phyloP scores from a whole-genome alignment of 2,888 invertebrate species.

The Eurytoma adleriae region DNA sequence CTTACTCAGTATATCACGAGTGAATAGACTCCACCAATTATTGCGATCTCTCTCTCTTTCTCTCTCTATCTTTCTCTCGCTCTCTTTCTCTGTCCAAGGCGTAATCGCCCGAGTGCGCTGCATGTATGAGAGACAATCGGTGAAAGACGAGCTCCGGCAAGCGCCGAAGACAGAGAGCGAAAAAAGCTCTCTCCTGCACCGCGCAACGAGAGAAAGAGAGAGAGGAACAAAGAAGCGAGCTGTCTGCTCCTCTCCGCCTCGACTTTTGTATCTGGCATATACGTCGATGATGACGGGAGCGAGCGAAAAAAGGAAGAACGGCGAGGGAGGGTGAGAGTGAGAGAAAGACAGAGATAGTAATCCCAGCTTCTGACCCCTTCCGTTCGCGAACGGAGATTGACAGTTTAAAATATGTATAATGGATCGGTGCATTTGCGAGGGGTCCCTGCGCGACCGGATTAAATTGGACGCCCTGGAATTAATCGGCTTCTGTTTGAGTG shows the following conservation, averaged over 20 bases:
- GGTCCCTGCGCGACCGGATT: conserved; percentile 62
- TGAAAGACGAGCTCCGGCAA: conserved; percentile 44
- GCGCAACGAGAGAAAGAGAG: conserved; percentile 26
- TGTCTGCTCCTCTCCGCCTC: conserved; percentile 18
- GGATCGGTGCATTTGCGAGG: conserved; percentile 60
- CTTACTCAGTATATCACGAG: conserved; percentile 55
- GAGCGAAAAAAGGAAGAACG: conserved; percentile 9
- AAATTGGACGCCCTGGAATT: conserved; percentile 75
- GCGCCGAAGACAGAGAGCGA: conserved; percentile 46
- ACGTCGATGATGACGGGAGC: background rate
- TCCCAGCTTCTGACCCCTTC: conserved; percentile 66
- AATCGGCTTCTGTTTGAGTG: conserved; percentile 76
- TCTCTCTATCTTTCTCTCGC: conserved; percentile 26
- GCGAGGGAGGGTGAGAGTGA: conserved; percentile 54
- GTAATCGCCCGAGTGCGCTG: conserved; percentile 49
- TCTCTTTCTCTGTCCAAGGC: conserved; percentile 26
- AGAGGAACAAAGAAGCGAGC: conserved; percentile 26
- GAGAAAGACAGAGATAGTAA: conserved; percentile 56
- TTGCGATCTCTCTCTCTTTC: conserved; percentile 50
- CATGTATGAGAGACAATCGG: conserved; percentile 53
- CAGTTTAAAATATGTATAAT: conserved; percentile 76
- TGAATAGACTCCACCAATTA: conserved; percentile 57
- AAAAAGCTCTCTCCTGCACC: too few relatives aligned
- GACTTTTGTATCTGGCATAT: conserved; percentile 45
- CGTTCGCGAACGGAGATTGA: conserved; percentile 70